These are phyloP conservation scores for Chlamydotis undulata DNA, from an alignment of 2,113 vertebrate species.

Conservation along the genomic window DNA sequence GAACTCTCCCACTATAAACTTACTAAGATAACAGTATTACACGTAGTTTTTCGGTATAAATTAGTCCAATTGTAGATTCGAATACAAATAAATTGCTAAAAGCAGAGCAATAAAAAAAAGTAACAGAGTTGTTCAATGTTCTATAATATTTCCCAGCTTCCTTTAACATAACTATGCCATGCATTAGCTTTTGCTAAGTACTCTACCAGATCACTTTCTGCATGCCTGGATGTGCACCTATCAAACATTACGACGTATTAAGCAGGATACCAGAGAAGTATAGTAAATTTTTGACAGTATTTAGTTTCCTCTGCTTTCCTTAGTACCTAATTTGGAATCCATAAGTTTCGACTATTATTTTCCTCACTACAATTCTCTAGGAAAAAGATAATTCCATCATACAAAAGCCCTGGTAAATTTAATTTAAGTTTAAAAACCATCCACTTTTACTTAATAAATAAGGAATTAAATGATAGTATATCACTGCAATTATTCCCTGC, in stretches of 20 bases:
- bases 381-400: neutral
- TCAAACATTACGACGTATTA: neutral
- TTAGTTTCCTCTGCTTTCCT: neutral
- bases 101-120: neutral
- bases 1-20: neutral
- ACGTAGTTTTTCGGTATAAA: neutral
- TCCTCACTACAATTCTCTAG: neutral
- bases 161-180: neutral
- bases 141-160: neutral
- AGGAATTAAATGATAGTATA: neutral
- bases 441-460: neutral
- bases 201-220: neutral
- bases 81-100: neutral
- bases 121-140: neutral
- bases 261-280: neutral
- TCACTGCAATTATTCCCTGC: neutral
- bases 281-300: neutral
- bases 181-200: neutral
- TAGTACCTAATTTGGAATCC: neutral
- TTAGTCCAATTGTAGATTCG: neutral
- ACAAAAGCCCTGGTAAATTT: constrained; percentile 1
- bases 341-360: constrained; percentile 22
- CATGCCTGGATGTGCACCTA: neutral
- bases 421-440: constrained; percentile 11
- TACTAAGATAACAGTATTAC: neutral